Conservation (phyloP, 2,888 invertebrate genomes). For the Dicycla oo region DNA sequence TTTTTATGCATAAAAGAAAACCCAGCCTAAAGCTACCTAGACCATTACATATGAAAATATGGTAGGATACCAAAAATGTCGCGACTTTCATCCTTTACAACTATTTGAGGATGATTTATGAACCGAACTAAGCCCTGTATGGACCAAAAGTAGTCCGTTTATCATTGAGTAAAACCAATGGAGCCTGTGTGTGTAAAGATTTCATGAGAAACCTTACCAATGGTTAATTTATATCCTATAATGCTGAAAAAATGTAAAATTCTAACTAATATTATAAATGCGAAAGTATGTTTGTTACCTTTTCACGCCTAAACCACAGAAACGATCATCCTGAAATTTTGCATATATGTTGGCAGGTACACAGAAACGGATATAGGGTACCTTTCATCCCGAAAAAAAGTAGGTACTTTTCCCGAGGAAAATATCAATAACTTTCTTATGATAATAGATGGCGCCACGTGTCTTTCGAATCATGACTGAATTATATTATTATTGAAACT, state of each 20-base stretch:
- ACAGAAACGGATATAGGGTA: too few species aligned
- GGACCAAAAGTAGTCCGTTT: slow-evolving; percentile 1
- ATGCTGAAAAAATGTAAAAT: background rate
- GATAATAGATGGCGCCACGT: too few species aligned
- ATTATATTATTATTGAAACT: too few species aligned
- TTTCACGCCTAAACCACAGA: too few species aligned
- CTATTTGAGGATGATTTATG: background rate
- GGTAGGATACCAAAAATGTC: background rate
- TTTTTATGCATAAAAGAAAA: slow-evolving; percentile 4
- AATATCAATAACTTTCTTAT: too few species aligned
- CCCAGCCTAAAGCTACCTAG: background rate
- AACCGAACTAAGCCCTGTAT: slow-evolving; percentile 16
- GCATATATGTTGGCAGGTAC: too few species aligned
- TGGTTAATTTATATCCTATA: slow-evolving; percentile 1
- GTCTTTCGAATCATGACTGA: too few species aligned
- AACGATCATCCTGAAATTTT: too few species aligned
- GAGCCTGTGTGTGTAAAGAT: slow-evolving; percentile 16
- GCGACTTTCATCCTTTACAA: background rate
- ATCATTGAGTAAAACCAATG: slow-evolving; percentile 35
- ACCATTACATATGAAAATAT: background rate
- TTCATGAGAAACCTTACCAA: slow-evolving; percentile 11
- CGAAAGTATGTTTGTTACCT: too few species aligned
- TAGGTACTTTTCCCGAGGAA: too few species aligned
- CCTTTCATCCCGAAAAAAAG: too few species aligned
- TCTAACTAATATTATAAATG: too few species aligned